Evolutionary conservation across 2,797 vertebrate species (phyloP), one percentile per base, ranked within the genome.

Genomic region (Sus cebifrons): DNA sequence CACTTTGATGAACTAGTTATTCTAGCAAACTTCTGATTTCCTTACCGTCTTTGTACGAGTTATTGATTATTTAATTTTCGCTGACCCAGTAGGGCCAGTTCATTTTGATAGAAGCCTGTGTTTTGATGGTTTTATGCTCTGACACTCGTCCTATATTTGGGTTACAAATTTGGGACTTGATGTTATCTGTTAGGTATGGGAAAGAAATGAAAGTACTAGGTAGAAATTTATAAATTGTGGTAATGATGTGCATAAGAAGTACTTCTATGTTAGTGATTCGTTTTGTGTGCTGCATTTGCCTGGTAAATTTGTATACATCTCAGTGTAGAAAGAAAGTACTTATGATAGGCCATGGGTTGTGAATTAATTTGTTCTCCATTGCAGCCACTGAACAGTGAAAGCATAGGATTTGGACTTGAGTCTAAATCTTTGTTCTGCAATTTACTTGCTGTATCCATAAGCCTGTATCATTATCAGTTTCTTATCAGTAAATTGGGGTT

Each of bases 381-480:
- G 21, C 10, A 91, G 78, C 23, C 62, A 44, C 65, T 94, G 82
- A 86, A 93, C 49, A 93, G 40, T 74, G 23, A 87, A 91, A 93
- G 21, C 58, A 65, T 68, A 82, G 56, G 15, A 89, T 96, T 96
- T 95, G 56, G 81, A 74, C 16, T 54, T 73, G 10, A 56, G 65
- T 92, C 68, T 93, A 92, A 96, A 93, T 73, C 36, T 94, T 92
- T 86, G 44, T 84, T 54, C 54, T 95, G 54, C 21, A 92, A n/a
- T 90, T 96, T 92, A 36, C 73, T 49, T 86, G 13, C 13, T 62
- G 14, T 94, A 14, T 90, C 40, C 20, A 77, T 92, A 92, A 83
- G 17, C 9, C 44, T 92, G 96, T 93, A 18, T 95, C 15, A 93
- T 36, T 40, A 87, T 93, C 29, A 82, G 40, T 89, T 92, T 96